Percentiles rank a stretch among this genome's conserved stretches.
Conservation (phyloP, 2,888 invertebrate genomes). For the Mechanitis messenoides region DNA sequence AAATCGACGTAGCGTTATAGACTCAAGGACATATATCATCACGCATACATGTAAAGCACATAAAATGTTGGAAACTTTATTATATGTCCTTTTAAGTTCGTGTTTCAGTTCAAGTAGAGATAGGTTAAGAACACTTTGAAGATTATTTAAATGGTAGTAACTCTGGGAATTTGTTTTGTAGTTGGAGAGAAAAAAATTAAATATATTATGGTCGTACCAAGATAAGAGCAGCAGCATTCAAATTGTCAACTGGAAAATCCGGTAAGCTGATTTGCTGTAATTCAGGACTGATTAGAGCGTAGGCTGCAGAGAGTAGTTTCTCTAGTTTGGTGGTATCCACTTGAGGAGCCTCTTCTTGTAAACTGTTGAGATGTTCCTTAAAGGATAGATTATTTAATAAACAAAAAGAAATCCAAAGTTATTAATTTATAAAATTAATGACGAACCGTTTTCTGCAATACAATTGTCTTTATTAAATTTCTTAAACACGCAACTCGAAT, state of each 20-base stretch:
- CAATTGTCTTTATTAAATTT: not conserved
- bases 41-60: slow-evolving; percentile 18
- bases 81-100: slow-evolving; percentile 19
- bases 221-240: slow-evolving; percentile 80
- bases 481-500: not conserved
- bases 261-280: slow-evolving; percentile 84
- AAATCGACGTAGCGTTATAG: slow-evolving; percentile 12
- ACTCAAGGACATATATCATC: slow-evolving; percentile 17
- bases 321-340: slow-evolving; percentile 72
- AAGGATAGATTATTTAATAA: slow-evolving; percentile 14
- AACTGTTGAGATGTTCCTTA: slow-evolving; percentile 71
- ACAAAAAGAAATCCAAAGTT: not conserved
- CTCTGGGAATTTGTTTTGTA: no score
- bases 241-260: slow-evolving; percentile 92
- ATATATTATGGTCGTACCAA: slow-evolving; percentile 70
- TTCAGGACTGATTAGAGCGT: slow-evolving; percentile 87
- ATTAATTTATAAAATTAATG: no score
- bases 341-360: slow-evolving; percentile 63
- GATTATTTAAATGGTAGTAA: no score
- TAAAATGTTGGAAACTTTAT: slow-evolving; percentile 15
- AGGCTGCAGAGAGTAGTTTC: slow-evolving; percentile 84
- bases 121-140: not conserved
- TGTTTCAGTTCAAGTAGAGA: slow-evolving; percentile 18
- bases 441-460: no score
- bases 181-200: no score